Percentiles rank a stretch among this genome's conserved stretches.
Conservation (phyloP, 2,888 invertebrate genomes). For the Imbricaverruca yamaguchii region DNA sequence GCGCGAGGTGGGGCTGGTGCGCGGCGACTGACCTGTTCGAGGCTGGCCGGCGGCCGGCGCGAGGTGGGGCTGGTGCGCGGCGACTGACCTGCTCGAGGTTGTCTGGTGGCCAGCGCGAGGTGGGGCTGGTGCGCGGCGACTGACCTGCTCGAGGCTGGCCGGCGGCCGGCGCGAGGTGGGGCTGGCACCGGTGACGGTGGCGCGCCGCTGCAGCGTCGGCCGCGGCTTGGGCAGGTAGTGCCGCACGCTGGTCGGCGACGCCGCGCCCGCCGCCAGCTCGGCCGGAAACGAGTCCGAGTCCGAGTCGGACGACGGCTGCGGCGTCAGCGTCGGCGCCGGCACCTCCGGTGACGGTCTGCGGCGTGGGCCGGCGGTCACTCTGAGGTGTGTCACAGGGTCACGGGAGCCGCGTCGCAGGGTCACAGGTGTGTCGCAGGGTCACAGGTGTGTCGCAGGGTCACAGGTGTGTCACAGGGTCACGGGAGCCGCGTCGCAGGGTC, state of each 20-base stretch:
- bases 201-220: conserved; percentile 66
- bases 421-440: too few relatives aligned
- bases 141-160: conserved; percentile 59
- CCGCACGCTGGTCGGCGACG: conserved; percentile 44
- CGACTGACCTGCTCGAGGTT: too few relatives aligned
- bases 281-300: conserved; percentile 43
- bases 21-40: conserved; percentile 66
- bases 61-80: conserved; percentile 56
- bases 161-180: conserved; percentile 50
- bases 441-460: too few relatives aligned
- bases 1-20: conserved; percentile 49
- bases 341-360: not conserved
- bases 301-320: conserved; percentile 36
- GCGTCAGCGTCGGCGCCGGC: conserved; percentile 22
- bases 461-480: too few relatives aligned
- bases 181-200: conserved; percentile 77
- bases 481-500: too few relatives aligned
- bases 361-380: too few relatives aligned
- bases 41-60: conserved; percentile 57
- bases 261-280: conserved; percentile 38
- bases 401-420: too few relatives aligned
- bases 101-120: too few relatives aligned
- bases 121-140: too few relatives aligned
- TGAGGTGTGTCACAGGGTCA: too few relatives aligned
- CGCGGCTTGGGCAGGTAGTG: conserved; percentile 69